These are phyloP conservation scores for Trichomycterus rosablanca DNA, from an alignment of 2,113 vertebrate genomes.

Conservation along the genomic window DNA sequence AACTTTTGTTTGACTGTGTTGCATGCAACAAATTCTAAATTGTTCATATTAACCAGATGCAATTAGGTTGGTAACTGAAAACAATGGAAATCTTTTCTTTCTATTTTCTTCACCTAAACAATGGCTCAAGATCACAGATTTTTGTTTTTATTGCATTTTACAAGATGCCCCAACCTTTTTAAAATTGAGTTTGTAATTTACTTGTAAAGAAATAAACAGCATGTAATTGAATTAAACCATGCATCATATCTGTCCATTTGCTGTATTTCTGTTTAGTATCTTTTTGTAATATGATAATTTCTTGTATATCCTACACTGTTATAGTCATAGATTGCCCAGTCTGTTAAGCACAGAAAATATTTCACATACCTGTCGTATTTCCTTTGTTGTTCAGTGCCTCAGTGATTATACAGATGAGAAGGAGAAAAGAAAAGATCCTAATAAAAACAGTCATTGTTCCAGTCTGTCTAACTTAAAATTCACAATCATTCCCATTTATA, in stretches of 20 bases:
- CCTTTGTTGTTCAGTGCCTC: conserved; percentile 10
- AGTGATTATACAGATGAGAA: conserved; percentile 16
- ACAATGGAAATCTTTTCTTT: too few relatives aligned
- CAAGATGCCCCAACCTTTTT: too few relatives aligned
- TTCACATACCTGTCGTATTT: conserved; percentile 35
- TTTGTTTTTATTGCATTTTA: too few relatives aligned
- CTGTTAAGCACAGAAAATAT: not conserved
- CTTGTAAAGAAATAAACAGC: too few relatives aligned
- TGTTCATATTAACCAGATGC: too few relatives aligned
- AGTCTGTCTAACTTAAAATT: not conserved
- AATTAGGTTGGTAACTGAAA: too few relatives aligned
- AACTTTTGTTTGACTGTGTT: too few relatives aligned
- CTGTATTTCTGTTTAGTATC: conserved; percentile 17
- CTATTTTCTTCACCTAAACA: not conserved
- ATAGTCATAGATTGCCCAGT: too few relatives aligned
- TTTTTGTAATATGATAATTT: conserved; percentile 5
- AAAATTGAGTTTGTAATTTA: conserved; percentile 1
- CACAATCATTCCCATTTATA: not conserved
- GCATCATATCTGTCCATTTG: not conserved
- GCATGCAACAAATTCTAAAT: too few relatives aligned
- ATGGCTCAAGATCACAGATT: conserved; percentile 19
- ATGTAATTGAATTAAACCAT: conserved; percentile 12
- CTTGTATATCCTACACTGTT: not conserved
- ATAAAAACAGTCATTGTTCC: conserved; percentile 26
- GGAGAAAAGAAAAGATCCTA: conserved; percentile 5